These are phyloP conservation scores for Leguminivora glycinivorella DNA, from an alignment of 1,140 invertebrate species.

Conservation along the genomic window DNA sequence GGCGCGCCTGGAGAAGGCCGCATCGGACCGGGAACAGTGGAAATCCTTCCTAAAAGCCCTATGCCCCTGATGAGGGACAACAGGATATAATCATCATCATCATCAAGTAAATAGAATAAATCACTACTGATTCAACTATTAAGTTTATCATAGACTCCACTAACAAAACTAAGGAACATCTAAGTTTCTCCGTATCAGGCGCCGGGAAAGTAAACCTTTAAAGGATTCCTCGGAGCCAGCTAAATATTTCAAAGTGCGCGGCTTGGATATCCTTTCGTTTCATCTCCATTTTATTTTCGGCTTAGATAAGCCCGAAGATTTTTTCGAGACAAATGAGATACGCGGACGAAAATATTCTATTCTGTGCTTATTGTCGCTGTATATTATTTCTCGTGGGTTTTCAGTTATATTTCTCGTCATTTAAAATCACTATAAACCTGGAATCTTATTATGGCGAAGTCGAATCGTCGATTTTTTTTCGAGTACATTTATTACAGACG, in stretches of 20 bases:
- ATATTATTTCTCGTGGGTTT: constrained; percentile 16
- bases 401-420: background rate
- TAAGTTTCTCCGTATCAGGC: constrained; percentile 33
- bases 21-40: too few relatives aligned
- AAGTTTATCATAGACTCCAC: background rate
- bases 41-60: too few relatives aligned
- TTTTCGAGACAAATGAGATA: constrained; percentile 50
- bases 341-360: constrained; percentile 35
- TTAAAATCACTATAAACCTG: too few relatives aligned
- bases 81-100: too few relatives aligned
- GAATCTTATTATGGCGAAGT: too few relatives aligned
- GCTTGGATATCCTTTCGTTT: constrained; percentile 50
- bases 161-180: constrained; percentile 28
- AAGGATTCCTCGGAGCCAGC: constrained; percentile 39
- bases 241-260: constrained; percentile 57
- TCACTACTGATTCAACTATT: too few relatives aligned
- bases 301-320: constrained; percentile 50
- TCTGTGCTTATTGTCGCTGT: constrained; percentile 30
- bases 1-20: too few relatives aligned
- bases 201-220: constrained; percentile 41
- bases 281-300: constrained; percentile 59
- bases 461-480: too few relatives aligned
- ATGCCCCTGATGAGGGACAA: too few relatives aligned
- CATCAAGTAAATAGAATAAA: too few relatives aligned
- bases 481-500: too few relatives aligned